Percentiles rank a stretch among this genome's conserved stretches.
Evolutionary conservation across 2,113 vertebrate species (phyloP).

Genomic region (Rissa tridactyla): DNA sequence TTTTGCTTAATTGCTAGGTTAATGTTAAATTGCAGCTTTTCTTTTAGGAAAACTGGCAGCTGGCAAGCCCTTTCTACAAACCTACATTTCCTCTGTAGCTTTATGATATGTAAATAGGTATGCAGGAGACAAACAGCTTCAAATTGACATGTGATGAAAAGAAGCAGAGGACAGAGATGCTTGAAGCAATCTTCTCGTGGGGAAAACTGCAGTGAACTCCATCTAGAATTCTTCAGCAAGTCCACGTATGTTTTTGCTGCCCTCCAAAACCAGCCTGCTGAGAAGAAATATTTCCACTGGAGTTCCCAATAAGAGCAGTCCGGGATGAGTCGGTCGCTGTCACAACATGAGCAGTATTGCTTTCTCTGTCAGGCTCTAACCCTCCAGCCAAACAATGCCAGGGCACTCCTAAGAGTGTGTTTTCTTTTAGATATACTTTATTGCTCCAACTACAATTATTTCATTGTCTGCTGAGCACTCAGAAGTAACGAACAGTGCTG

Average conservation of each 20-base stretch:
- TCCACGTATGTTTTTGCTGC: neutral
- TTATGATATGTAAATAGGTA: neutral
- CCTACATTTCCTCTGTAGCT: neutral
- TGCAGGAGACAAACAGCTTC: neutral
- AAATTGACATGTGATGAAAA: neutral
- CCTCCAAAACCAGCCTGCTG: neutral
- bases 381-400: neutral
- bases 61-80: neutral
- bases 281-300: neutral
- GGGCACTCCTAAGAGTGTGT: neutral
- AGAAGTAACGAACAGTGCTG: neutral
- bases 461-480: neutral
- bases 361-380: neutral
- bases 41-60: conserved; percentile 34
- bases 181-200: neutral
- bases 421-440: neutral
- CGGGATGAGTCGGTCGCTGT: neutral
- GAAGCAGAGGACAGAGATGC: neutral
- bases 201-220: neutral
- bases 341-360: accelerated
- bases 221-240: neutral
- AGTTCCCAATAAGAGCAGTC: neutral
- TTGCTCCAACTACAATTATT: neutral
- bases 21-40: conserved; percentile 56
- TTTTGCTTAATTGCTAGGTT: conserved; percentile 60